Conservation (phyloP, 1,140 invertebrate genomes). For the Centruroides sculpturatus region DNA sequence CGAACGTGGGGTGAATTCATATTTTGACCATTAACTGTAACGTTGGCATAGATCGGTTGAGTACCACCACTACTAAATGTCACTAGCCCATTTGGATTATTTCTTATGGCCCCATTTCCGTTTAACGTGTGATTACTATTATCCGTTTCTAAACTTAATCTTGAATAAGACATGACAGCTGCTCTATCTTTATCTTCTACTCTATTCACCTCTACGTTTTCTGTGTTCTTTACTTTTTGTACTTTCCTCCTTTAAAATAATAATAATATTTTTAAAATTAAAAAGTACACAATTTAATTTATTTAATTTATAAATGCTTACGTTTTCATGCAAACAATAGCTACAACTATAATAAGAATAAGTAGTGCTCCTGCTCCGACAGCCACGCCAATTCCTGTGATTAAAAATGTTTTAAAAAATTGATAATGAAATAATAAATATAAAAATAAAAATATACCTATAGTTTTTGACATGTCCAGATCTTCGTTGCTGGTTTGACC, state of each 20-base stretch:
- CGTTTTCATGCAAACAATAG: slow-evolving; percentile 28
- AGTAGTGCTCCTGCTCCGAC: slow-evolving; percentile 24
- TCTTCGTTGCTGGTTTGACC: not conserved
- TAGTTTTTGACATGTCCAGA: slow-evolving; percentile 19
- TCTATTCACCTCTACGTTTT: slow-evolving; percentile 51
- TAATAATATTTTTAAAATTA: too few species aligned
- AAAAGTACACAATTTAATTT: not conserved
- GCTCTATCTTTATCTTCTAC: slow-evolving; percentile 7
- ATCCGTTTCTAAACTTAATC: slow-evolving; percentile 13
- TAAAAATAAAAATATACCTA: slow-evolving; percentile 12
- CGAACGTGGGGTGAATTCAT: not conserved
- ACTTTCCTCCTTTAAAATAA: slow-evolving; percentile 49
- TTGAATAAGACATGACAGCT: slow-evolving; percentile 15
- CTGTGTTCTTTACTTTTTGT: slow-evolving; percentile 68
- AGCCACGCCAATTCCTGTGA: slow-evolving; percentile 27
- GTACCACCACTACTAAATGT: slow-evolving; percentile 18
- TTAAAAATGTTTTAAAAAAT: not conserved
- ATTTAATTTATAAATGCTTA: slow-evolving; percentile 9
- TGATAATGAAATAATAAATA: not conserved
- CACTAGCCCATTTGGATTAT: slow-evolving; percentile 19
- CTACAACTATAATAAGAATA: slow-evolving; percentile 24
- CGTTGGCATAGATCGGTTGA: slow-evolving; percentile 16
- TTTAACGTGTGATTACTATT: not conserved
- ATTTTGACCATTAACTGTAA: slow-evolving; percentile 4
- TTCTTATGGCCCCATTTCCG: slow-evolving; percentile 8